These are phyloP conservation scores for Melinaea marsaeus DNA, from an alignment of 2,888 invertebrate genomes.

Conservation along the genomic window DNA sequence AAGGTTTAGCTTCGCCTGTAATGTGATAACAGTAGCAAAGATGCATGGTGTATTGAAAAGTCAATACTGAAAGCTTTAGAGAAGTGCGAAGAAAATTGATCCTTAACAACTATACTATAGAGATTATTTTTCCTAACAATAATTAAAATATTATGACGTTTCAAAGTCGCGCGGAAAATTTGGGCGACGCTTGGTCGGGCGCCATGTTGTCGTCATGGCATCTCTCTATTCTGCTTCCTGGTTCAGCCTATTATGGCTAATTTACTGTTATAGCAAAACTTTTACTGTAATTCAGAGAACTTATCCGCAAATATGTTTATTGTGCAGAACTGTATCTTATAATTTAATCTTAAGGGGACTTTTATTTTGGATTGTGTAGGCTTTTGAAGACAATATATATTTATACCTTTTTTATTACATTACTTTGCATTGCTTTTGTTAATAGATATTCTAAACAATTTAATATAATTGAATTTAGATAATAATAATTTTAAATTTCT, in stretches of 20 bases:
- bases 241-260: constrained; percentile 60
- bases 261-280: constrained; percentile 61
- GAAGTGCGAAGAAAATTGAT: constrained; percentile 28
- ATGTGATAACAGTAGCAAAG: constrained; percentile 30
- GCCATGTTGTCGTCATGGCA: constrained; percentile 59
- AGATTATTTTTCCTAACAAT: constrained; percentile 12
- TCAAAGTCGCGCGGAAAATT: constrained; percentile 42
- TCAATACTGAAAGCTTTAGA: constrained; percentile 47
- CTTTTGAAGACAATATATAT: background rate
- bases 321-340: constrained; percentile 24
- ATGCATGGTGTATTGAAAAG: constrained; percentile 43
- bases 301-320: constrained; percentile 37
- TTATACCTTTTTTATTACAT: background rate
- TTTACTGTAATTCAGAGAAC: constrained; percentile 43
- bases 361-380: background rate
- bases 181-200: constrained; percentile 65
- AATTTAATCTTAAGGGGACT: constrained; percentile 13
- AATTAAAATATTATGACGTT: constrained; percentile 32
- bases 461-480: too few species aligned
- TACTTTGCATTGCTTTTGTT: too few species aligned
- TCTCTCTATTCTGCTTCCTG: constrained; percentile 57
- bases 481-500: too few species aligned
- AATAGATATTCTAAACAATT: too few species aligned
- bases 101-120: constrained; percentile 17
- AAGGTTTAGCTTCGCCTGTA: constrained; percentile 29